Percentiles rank a stretch among this genome's conserved stretches.
phyloP scores from a whole-genome alignment of 1,140 invertebrate species.

The Pomacea maculata region DNA sequence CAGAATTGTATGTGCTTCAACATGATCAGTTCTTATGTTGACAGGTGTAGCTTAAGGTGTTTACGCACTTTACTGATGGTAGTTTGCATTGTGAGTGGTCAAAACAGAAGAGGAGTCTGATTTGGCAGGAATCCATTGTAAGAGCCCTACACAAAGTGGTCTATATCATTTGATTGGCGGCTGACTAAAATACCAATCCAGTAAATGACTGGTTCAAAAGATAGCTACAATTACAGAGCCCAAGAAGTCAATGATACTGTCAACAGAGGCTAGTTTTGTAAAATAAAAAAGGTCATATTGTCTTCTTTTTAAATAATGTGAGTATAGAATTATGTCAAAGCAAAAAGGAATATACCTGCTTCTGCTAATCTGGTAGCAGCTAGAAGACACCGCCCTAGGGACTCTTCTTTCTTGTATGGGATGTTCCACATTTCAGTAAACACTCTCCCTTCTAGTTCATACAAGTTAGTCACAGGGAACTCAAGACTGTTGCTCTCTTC shows the following conservation, averaged over 20 bases:
- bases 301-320: neutral
- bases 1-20: too few relatives aligned
- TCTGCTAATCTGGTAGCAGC: constrained; percentile 66
- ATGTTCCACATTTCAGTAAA: constrained; percentile 72
- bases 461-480: constrained; percentile 69
- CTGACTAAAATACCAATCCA: too few relatives aligned
- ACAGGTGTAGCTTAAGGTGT: too few relatives aligned
- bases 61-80: too few relatives aligned
- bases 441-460: constrained; percentile 69
- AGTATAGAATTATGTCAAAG: neutral
- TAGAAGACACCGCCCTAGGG: constrained; percentile 68
- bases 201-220: too few relatives aligned
- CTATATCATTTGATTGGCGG: too few relatives aligned
- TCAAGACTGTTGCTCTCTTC: constrained; percentile 58
- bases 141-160: too few relatives aligned
- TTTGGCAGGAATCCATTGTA: too few relatives aligned
- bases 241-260: neutral
- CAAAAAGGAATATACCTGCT: constrained; percentile 55
- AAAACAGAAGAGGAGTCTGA: too few relatives aligned
- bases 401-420: constrained; percentile 70
- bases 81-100: too few relatives aligned
- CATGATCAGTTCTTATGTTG: too few relatives aligned
- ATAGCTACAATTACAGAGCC: neutral
- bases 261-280: neutral
- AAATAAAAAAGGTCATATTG: neutral